Conservation (phyloP, 2,797 vertebrate genomes). For the Ataeniobius toweri region DNA sequence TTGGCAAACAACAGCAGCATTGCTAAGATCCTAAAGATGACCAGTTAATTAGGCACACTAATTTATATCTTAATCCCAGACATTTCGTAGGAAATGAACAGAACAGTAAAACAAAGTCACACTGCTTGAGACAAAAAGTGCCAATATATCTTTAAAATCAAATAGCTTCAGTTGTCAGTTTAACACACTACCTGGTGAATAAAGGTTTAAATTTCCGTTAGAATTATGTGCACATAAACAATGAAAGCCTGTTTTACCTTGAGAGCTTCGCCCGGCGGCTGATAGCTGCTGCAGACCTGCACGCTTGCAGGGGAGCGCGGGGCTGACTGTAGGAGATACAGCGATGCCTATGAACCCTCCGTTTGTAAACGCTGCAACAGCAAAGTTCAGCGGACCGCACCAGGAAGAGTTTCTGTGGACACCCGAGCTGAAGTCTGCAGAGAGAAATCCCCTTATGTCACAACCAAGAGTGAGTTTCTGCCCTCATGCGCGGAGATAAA, state of each 20-base stretch:
- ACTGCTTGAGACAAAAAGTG: background rate
- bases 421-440: conserved; percentile 29
- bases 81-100: background rate
- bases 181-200: background rate
- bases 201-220: background rate
- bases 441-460: conserved; percentile 27
- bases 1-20: background rate
- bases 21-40: background rate
- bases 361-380: background rate
- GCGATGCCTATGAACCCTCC: background rate
- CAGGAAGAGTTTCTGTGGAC: conserved; percentile 8
- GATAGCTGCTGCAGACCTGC: conserved; percentile 19
- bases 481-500: conserved; percentile 5
- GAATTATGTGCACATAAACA: background rate
- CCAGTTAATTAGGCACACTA: background rate
- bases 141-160: background rate
- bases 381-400: conserved; percentile 12
- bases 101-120: background rate
- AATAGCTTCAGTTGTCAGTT: background rate
- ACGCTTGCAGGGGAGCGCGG: conserved; percentile 20
- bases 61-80: background rate
- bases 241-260: conserved; percentile 39
- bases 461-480: background rate
- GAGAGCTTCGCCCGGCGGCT: conserved; percentile 4
- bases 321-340: conserved; percentile 2